Base-by-base conservation (phyloP, 2,113 vertebrate species). In the Coptodon bakossiorum region DNA sequence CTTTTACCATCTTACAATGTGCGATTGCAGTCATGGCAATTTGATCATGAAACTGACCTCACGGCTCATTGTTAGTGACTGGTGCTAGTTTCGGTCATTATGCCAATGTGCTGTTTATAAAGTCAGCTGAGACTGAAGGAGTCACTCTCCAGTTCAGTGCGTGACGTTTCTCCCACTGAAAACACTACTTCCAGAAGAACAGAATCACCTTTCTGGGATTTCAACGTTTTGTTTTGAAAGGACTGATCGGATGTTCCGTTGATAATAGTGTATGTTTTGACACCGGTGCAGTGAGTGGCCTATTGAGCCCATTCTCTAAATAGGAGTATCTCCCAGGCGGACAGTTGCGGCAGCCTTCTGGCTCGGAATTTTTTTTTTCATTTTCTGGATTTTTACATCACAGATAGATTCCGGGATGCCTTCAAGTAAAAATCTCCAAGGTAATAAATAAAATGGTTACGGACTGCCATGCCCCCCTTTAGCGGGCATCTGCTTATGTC, bases 361-460 rank as follows among this genome's bases (percentile, higher is more conserved):
- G 27, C 88, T 71, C 22, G 84, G 84, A 86, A 76, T 50, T 29
- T 83, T 80, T 7, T 6, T 63, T 43, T 14, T 71, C 8, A 31
- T 86, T 92, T 48, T 82, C 71, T 85, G 84, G 61, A 22, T 68
- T 54, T 48, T 52, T 5, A 50, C 38, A 3, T 6, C 34, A 13
- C 85, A 78, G 11, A 89, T 24, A 91, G 59, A 68, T 36, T 38
- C 68, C 87, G 88, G 83, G 86, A 97, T 97, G 96, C 95, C 96
- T 91, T 95, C 96, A 16, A 93, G 89, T 84, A 56, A 90, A 85
- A 95, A 95, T 14, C 12, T 85, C 34, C 96, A 97, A 95, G 96
- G 96, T 96, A 94, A 92, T 2, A 31, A 34, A 83, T 31, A 27
- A 40, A 1, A 12, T 2, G 8, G 14, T 3, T 34, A 11, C 38